These are phyloP conservation scores for Sternotherus odoratus DNA, from an alignment of 2,797 vertebrate species.

Conservation along the genomic window DNA sequence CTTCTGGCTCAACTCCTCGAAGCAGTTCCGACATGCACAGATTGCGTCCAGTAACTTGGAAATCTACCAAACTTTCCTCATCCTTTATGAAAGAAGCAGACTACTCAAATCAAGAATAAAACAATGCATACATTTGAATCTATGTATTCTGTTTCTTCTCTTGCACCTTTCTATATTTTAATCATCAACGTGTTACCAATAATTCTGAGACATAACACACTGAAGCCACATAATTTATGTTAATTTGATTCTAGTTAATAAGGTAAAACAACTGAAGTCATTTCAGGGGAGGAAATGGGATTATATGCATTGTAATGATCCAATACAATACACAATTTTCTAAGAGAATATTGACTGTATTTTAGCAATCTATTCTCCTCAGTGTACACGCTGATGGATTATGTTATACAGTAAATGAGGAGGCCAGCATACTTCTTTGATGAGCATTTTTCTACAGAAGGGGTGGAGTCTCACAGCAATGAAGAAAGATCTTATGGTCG, in stretches of 20 bases:
- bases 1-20: neutral
- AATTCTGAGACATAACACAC: neutral
- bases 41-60: neutral
- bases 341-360: neutral
- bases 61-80: neutral
- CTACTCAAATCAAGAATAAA: neutral
- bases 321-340: accelerated
- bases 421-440: conserved; percentile 2
- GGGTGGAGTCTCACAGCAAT: neutral
- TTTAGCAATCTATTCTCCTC: neutral
- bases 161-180: neutral
- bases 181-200: neutral
- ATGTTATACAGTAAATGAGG: neutral
- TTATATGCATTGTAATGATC: neutral
- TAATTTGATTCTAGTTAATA: neutral
- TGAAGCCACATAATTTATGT: neutral
- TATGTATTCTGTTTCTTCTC: neutral
- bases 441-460: neutral
- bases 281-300: neutral
- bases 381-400: neutral
- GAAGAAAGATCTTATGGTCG: neutral
- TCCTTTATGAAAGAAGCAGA: neutral
- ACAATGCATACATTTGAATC: neutral
- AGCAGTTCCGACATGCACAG: neutral
- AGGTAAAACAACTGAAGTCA: neutral